Percentiles rank a stretch among this genome's conserved stretches.
These are phyloP conservation scores for Rhadinocentrus ornatus DNA, from an alignment of 2,797 vertebrate genomes.

Conservation along the genomic window DNA sequence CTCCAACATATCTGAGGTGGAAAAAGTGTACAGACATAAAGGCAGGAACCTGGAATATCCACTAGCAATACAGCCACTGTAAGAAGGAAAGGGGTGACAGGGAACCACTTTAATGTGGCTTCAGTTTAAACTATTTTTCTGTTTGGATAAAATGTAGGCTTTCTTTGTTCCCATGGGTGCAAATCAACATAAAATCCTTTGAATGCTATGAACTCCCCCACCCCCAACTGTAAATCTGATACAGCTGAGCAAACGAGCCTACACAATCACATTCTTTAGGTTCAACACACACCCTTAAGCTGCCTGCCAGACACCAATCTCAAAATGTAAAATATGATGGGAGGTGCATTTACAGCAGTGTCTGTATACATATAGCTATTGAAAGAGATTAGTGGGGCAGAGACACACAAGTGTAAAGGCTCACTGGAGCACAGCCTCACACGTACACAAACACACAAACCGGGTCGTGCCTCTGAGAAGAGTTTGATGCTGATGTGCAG, in stretches of 20 bases:
- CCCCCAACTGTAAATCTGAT: neutral
- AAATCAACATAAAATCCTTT: neutral
- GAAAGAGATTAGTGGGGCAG: constrained; percentile 38
- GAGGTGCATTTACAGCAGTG: constrained; percentile 10
- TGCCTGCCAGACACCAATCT: constrained; percentile 14
- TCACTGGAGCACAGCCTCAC: constrained; percentile 32
- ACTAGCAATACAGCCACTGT: no score
- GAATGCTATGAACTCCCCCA: neutral
- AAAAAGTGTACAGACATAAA: no score
- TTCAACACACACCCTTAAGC: constrained; percentile 5
- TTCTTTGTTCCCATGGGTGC: neutral
- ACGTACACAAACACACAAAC: constrained; percentile 25
- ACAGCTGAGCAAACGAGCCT: neutral
- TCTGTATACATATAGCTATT: constrained; percentile 9
- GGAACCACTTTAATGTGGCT: no score
- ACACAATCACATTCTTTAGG: neutral
- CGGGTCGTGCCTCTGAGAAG: constrained; percentile 39
- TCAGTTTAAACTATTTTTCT: no score
- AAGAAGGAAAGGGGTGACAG: no score
- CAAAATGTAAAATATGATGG: constrained; percentile 29
- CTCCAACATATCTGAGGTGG: no score
- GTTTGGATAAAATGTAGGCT: neutral
- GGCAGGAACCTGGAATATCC: neutral
- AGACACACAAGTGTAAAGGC: constrained; percentile 38
- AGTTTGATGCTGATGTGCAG: constrained; percentile 71